These are phyloP conservation scores for Drosophila sproati DNA, from an alignment of 1,140 invertebrate genomes.

Conservation along the genomic window DNA sequence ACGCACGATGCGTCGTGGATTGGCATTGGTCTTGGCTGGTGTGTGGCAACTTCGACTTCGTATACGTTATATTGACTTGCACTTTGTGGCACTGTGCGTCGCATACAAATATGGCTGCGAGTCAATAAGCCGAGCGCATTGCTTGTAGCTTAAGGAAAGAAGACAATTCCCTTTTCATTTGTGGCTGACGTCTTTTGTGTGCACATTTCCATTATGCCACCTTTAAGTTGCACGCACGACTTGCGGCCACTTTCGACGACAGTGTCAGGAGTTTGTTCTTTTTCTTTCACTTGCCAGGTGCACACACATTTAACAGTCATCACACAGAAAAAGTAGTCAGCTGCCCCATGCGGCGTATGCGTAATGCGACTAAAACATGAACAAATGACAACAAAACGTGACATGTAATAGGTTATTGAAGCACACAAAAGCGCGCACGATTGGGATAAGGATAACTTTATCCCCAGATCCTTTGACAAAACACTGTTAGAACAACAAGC, in stretches of 20 bases:
- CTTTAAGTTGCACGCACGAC: slow-evolving; percentile 41
- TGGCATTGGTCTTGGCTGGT: slow-evolving; percentile 43
- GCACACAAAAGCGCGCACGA: slow-evolving; percentile 30
- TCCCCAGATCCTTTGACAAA: slow-evolving; percentile 71
- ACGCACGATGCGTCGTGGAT: slow-evolving; percentile 39
- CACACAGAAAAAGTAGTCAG: background rate
- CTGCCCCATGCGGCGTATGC: slow-evolving; percentile 42
- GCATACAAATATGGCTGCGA: slow-evolving; percentile 65
- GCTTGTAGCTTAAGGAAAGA: slow-evolving; percentile 5
- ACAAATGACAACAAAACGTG: slow-evolving; percentile 43
- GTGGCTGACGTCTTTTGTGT: slow-evolving; percentile 56
- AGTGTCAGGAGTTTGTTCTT: slow-evolving; percentile 27
- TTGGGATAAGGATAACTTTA: slow-evolving; percentile 68
- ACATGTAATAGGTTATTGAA: slow-evolving; percentile 74
- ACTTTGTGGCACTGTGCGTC: slow-evolving; percentile 64
- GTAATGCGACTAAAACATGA: slow-evolving; percentile 39
- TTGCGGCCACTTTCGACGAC: slow-evolving; percentile 46
- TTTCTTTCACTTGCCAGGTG: slow-evolving; percentile 21
- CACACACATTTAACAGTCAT: slow-evolving; percentile 28
- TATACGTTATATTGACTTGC: slow-evolving; percentile 65
- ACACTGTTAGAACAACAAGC: slow-evolving; percentile 10
- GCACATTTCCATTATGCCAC: slow-evolving; percentile 45
- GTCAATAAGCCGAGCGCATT: slow-evolving; percentile 39
- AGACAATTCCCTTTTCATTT: slow-evolving; percentile 54
- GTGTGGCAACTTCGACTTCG: slow-evolving; percentile 26